Evolutionary conservation across 2,888 invertebrate genomes (phyloP), one percentile per base, ranked within the genome.

Genomic region (Dasypolia templi): DNA sequence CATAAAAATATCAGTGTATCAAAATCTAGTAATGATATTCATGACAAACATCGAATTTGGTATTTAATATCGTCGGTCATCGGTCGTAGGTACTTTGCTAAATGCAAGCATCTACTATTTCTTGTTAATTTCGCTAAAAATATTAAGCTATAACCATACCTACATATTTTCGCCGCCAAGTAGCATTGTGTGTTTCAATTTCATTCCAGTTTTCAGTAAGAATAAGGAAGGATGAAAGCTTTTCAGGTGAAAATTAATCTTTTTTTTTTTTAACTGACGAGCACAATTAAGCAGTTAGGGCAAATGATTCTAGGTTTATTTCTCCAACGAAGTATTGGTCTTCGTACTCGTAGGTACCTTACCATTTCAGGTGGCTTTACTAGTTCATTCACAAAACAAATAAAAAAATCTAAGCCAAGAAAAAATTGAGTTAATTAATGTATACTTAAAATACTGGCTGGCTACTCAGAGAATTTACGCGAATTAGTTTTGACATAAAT

Each of bases 381-480:
- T 12, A 22, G 44, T 62, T 44, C 44, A 3, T 12, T 44, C 26
- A 29, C 12, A 44, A 62, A 29, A 22, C 12, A 22, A 29, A 44
- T 62, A 29, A 62, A 44, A 62, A 62, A 29, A 14, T 44, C 14
- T 12, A 62, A 62, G 7, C 26, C 44, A 19, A 7, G 29, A 1
- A 62, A 22, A 29, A 29, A 14, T 19, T 22, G 12, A 26, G 26
- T 44, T 44, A 12, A 12, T 44, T 19, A 26, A 29, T 22, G 4
- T 58, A 26, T 49, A 73, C 58, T 32, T n/a, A 73, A 53, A 46
- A 42, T n/a, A n/a, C n/a, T n/a, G n/a, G n/a, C 17, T 17, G n/a
- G 29, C 46, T 4, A 14, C 62, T 19, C 26, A 26, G 11, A 58
- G n/a, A 46, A 22, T 51, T 63, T 26, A n/a, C 14, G n/a, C 17